Evolutionary conservation across 2,888 invertebrate species (phyloP).

Genomic region (Diplazon laetatorius): DNA sequence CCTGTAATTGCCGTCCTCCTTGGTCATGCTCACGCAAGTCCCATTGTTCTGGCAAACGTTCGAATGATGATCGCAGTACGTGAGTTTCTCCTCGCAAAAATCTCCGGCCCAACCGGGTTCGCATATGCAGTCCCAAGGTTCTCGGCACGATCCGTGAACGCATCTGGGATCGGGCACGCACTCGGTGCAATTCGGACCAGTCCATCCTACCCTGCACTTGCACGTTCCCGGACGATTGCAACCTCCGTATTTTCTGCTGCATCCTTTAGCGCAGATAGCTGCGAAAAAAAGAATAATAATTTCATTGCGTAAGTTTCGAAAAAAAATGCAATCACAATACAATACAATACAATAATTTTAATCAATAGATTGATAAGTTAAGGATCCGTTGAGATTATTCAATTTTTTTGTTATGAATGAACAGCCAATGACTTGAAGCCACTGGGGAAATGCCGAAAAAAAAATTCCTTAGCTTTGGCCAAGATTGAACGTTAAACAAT

Average conservation of each 20-base stretch:
- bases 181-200: conserved; percentile 88
- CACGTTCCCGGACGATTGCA: conserved; percentile 92
- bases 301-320: neutral
- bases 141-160: conserved; percentile 91
- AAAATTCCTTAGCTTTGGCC: too few species aligned
- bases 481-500: too few species aligned
- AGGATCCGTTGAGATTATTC: too few species aligned
- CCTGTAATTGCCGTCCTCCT: conserved; percentile 90
- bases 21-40: conserved; percentile 90
- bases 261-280: conserved; percentile 94
- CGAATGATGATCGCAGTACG: conserved; percentile 91
- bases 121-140: conserved; percentile 96
- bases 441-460: too few species aligned
- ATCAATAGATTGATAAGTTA: too few species aligned
- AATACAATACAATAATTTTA: too few species aligned
- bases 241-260: conserved; percentile 92
- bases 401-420: too few species aligned
- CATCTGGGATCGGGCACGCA: conserved; percentile 96
- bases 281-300: conserved; percentile 71
- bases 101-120: conserved; percentile 95
- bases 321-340: too few species aligned
- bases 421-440: too few species aligned
- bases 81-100: conserved; percentile 94
- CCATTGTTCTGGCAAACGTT: conserved; percentile 91
- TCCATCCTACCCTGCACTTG: conserved; percentile 95